These are phyloP conservation scores for Pocota personata DNA, from an alignment of 2,888 invertebrate species.

Conservation along the genomic window DNA sequence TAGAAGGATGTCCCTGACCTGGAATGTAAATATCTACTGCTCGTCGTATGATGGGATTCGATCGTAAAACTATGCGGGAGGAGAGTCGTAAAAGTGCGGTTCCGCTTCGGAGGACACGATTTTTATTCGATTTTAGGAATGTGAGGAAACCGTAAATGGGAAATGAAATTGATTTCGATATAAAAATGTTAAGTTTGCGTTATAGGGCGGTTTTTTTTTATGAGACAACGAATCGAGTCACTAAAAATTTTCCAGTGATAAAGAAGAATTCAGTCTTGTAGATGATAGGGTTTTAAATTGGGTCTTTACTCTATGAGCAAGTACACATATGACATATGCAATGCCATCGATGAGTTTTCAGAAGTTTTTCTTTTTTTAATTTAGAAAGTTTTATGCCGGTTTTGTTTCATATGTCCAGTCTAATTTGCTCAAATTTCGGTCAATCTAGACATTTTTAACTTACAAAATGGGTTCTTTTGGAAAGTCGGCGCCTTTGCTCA, in stretches of 20 bases:
- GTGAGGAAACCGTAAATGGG: neutral
- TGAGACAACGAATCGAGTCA: neutral
- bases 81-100: conserved; percentile 7
- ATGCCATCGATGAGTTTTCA: too few relatives aligned
- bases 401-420: too few relatives aligned
- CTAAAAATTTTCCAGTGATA: neutral
- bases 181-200: neutral
- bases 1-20: neutral
- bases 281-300: too few relatives aligned
- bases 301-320: too few relatives aligned
- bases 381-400: too few relatives aligned
- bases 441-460: too few relatives aligned
- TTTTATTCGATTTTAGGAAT: neutral
- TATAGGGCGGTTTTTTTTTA: neutral
- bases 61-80: neutral
- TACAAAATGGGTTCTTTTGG: too few relatives aligned
- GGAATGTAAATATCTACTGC: neutral
- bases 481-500: too few relatives aligned
- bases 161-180: neutral
- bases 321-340: too few relatives aligned
- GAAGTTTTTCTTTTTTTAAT: too few relatives aligned
- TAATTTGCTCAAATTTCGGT: too few relatives aligned
- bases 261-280: neutral
- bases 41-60: neutral
- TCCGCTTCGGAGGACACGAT: neutral